Evolutionary conservation across 2,888 invertebrate species (phyloP).

Genomic region (Drosophila diplacantha): DNA sequence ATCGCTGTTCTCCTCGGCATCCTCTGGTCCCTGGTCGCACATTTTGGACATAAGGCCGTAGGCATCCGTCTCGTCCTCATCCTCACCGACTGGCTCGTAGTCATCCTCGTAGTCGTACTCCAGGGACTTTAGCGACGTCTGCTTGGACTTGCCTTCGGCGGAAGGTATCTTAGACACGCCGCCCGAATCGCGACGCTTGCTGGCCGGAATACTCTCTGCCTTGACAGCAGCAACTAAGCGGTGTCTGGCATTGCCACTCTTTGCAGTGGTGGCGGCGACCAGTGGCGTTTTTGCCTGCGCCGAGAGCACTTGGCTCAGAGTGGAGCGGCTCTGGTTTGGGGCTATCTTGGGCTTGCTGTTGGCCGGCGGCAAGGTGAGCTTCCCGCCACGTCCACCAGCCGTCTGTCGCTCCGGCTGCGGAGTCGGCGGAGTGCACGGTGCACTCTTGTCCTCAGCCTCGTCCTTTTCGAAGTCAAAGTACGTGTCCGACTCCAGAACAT

Average conservation of each 20-base stretch:
- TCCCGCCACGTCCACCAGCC: constrained; percentile 21
- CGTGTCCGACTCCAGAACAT: constrained; percentile 53
- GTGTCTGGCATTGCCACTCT: constrained; percentile 16
- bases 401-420: constrained; percentile 17
- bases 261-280: constrained; percentile 5
- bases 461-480: constrained; percentile 51
- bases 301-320: constrained; percentile 47
- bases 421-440: neutral
- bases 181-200: constrained; percentile 44
- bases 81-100: constrained; percentile 38
- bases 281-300: constrained; percentile 33
- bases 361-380: constrained; percentile 56
- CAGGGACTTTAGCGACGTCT: constrained; percentile 45
- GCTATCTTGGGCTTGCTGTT: constrained; percentile 25
- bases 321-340: constrained; percentile 31
- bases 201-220: constrained; percentile 10
- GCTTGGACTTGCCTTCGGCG: constrained; percentile 31
- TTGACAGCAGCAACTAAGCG: constrained; percentile 12
- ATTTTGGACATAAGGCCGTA: constrained; percentile 27
- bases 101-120: constrained; percentile 55
- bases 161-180: constrained; percentile 26
- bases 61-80: constrained; percentile 35
- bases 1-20: constrained; percentile 42
- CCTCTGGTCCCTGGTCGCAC: constrained; percentile 36
- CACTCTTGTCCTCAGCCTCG: constrained; percentile 45